These are phyloP conservation scores for Tribolium madens DNA, from an alignment of 1,140 invertebrate genomes.

Conservation along the genomic window DNA sequence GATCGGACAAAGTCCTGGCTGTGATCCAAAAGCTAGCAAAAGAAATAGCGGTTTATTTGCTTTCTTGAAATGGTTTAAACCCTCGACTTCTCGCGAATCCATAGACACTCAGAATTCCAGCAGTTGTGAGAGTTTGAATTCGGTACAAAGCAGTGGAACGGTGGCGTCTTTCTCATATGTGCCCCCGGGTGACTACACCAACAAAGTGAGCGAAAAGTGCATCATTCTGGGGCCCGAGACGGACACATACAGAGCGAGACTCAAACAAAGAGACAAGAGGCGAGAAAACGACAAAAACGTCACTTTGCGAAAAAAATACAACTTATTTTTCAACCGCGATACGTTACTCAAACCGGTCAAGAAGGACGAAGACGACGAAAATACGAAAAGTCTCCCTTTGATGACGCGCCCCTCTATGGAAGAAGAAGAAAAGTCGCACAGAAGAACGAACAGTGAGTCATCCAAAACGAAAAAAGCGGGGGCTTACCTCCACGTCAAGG, in stretches of 20 bases:
- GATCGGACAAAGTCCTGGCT: slow-evolving; percentile 62
- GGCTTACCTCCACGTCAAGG: slow-evolving; percentile 75
- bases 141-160: slow-evolving; percentile 76
- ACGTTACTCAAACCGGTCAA: slow-evolving; percentile 58
- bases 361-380: slow-evolving; percentile 63
- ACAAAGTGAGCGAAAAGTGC: slow-evolving; percentile 65
- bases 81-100: slow-evolving; percentile 59
- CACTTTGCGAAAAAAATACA: slow-evolving; percentile 75
- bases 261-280: slow-evolving; percentile 71
- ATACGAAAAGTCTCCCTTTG: slow-evolving; percentile 68
- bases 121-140: slow-evolving; percentile 71
- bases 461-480: slow-evolving; percentile 66
- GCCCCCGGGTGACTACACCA: slow-evolving; percentile 68
- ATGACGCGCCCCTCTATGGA: slow-evolving; percentile 62
- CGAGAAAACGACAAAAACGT: slow-evolving; percentile 70
- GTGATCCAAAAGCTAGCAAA: slow-evolving; percentile 62
- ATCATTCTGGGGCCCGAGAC: slow-evolving; percentile 69
- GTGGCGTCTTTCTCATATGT: slow-evolving; percentile 79
- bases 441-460: slow-evolving; percentile 70
- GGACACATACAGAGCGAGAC: slow-evolving; percentile 72
- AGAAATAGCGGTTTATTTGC: slow-evolving; percentile 67
- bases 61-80: slow-evolving; percentile 69
- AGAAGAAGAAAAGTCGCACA: slow-evolving; percentile 61
- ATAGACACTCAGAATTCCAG: slow-evolving; percentile 55
- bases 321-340: slow-evolving; percentile 69